These are phyloP conservation scores for Ochotona curzoniae DNA, from an alignment of 2,113 vertebrate genomes.

Conservation along the genomic window DNA sequence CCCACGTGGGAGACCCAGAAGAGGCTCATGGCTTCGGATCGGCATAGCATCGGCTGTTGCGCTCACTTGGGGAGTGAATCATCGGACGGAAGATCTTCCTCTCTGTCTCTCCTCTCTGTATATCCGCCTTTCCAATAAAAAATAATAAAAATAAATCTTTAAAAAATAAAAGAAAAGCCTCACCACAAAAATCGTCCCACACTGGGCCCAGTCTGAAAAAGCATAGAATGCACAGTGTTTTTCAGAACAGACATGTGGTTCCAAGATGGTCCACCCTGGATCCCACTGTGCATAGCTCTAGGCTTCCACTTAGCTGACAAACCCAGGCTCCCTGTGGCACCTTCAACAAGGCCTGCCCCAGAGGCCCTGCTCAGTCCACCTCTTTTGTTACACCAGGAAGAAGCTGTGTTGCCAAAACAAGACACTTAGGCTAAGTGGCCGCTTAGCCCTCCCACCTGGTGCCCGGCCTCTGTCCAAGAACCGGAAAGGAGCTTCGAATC, in stretches of 20 bases:
- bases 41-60: too few species aligned
- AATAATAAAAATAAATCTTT: too few species aligned
- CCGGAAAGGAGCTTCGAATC: background rate
- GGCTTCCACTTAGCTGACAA: background rate
- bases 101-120: too few species aligned
- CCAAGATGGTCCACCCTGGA: background rate
- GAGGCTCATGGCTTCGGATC: too few species aligned
- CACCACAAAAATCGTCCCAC: too few species aligned
- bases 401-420: conserved; percentile 68
- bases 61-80: too few species aligned
- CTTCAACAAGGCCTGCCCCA: background rate
- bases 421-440: conserved; percentile 67
- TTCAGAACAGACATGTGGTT: background rate
- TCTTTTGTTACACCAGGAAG: conserved; percentile 2
- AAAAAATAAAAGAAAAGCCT: too few species aligned
- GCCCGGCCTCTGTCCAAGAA: background rate
- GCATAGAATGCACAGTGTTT: background rate
- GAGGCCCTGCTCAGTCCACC: background rate
- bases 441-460: background rate
- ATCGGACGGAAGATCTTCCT: too few species aligned
- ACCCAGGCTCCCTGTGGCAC: background rate
- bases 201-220: background rate
- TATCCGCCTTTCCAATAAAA: too few species aligned
- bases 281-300: background rate
- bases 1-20: too few species aligned